These are phyloP conservation scores for Carollia perspicillata DNA, from an alignment of 2,113 vertebrate genomes.

Conservation along the genomic window DNA sequence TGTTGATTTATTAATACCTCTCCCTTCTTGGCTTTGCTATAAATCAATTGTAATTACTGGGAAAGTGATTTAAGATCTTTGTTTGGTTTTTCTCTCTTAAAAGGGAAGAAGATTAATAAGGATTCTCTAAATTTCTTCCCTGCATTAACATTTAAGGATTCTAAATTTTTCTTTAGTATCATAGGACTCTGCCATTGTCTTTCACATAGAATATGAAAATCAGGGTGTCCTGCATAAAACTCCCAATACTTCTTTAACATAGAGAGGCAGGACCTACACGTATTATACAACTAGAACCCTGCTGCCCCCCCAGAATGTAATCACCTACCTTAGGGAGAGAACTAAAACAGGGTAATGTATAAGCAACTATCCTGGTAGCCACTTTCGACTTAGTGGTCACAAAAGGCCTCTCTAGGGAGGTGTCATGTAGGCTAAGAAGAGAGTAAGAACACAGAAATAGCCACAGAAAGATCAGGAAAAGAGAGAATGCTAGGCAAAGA, in stretches of 20 bases:
- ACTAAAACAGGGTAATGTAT: not conserved
- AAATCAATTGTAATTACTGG: not conserved
- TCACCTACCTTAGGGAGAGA: not conserved
- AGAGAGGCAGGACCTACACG: too few species aligned
- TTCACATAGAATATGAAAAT: not conserved
- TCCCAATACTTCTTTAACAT: not conserved
- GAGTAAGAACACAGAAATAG: not conserved
- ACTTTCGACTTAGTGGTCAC: not conserved
- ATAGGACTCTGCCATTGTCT: not conserved
- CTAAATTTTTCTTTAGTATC: not conserved
- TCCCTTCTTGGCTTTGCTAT: not conserved
- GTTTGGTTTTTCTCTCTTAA: slow-evolving; percentile 13
- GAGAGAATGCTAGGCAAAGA: not conserved
- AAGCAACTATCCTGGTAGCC: not conserved
- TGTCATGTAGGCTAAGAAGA: not conserved
- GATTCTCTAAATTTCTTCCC: not conserved
- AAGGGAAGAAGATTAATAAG: not conserved
- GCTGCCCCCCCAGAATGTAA: not conserved
- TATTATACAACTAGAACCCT: not conserved
- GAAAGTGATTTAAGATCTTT: not conserved
- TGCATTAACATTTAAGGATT: not conserved
- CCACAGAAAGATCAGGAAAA: not conserved
- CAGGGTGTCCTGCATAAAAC: not conserved
- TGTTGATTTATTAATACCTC: not conserved
- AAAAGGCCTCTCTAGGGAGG: not conserved